phyloP scores from a whole-genome alignment of 2,888 invertebrate species.

The Altica lythri region DNA sequence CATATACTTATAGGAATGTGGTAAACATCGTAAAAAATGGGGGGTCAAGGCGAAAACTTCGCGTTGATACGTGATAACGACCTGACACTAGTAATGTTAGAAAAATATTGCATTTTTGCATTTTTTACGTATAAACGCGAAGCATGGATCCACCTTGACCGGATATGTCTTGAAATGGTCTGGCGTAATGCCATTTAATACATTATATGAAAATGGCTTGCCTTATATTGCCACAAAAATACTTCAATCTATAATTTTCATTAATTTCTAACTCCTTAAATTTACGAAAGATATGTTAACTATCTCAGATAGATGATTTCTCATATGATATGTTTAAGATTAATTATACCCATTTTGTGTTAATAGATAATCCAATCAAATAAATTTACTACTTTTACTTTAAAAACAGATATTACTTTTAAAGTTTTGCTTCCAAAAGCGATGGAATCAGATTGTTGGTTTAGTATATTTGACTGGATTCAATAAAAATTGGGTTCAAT shows the following conservation, averaged over 20 bases:
- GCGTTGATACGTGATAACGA: slow-evolving; percentile 57
- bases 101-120: slow-evolving; percentile 53
- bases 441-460: too few relatives aligned
- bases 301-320: slow-evolving; percentile 44
- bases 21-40: slow-evolving; percentile 56
- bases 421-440: too few relatives aligned
- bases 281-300: slow-evolving; percentile 42
- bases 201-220: slow-evolving; percentile 38
- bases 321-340: slow-evolving; percentile 42
- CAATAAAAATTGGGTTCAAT: too few relatives aligned
- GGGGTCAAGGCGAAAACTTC: slow-evolving; percentile 50
- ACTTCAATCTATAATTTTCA: slow-evolving; percentile 50
- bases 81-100: slow-evolving; percentile 56
- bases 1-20: slow-evolving; percentile 45
- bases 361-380: too few relatives aligned
- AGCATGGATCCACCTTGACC: slow-evolving; percentile 49
- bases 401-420: too few relatives aligned
- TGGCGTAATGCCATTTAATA: slow-evolving; percentile 47
- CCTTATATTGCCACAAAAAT: slow-evolving; percentile 54
- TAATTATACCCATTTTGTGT: too few relatives aligned
- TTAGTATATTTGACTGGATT: too few relatives aligned
- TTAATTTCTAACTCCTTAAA: slow-evolving; percentile 26
- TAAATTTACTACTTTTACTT: too few relatives aligned
- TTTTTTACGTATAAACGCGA: slow-evolving; percentile 53
- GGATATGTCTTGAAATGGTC: slow-evolving; percentile 60